These are phyloP conservation scores for Acanthopleura granulata DNA, from an alignment of 2,888 invertebrate species.

Conservation along the genomic window DNA sequence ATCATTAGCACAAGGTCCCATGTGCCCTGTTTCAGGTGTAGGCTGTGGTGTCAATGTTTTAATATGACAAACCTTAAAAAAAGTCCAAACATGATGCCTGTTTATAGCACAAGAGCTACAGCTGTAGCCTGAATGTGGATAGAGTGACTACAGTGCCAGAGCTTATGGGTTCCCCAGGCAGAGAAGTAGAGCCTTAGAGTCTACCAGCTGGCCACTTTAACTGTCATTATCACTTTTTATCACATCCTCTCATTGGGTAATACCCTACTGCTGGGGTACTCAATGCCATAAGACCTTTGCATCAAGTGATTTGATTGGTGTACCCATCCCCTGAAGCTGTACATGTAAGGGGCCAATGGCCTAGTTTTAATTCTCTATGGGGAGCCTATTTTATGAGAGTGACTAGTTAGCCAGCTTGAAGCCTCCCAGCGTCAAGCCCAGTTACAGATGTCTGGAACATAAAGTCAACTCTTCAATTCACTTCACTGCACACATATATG, in stretches of 20 bases:
- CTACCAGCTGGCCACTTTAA: slow-evolving; percentile 16
- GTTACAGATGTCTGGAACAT: too few relatives aligned
- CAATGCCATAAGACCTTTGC: neutral
- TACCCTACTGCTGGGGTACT: neutral
- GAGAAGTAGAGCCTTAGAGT: neutral
- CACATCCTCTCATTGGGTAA: slow-evolving; percentile 3
- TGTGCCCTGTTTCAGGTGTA: too few relatives aligned
- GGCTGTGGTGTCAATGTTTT: too few relatives aligned
- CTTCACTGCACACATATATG: too few relatives aligned
- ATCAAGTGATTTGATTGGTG: neutral
- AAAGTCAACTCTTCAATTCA: too few relatives aligned
- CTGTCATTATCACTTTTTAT: slow-evolving; percentile 14
- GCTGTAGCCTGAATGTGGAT: too few relatives aligned
- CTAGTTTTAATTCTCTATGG: neutral
- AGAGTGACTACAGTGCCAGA: too few relatives aligned
- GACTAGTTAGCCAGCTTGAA: neutral
- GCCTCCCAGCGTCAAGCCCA: neutral
- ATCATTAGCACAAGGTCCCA: too few relatives aligned
- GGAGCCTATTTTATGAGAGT: neutral
- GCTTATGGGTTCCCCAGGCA: too few relatives aligned
- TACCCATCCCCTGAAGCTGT: neutral
- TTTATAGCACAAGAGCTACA: too few relatives aligned
- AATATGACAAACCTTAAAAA: too few relatives aligned
- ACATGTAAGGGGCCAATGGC: neutral
- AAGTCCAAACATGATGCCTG: too few relatives aligned